Conservation (phyloP, 1,140 invertebrate species). For the Stegodyphus mimosarum region DNA sequence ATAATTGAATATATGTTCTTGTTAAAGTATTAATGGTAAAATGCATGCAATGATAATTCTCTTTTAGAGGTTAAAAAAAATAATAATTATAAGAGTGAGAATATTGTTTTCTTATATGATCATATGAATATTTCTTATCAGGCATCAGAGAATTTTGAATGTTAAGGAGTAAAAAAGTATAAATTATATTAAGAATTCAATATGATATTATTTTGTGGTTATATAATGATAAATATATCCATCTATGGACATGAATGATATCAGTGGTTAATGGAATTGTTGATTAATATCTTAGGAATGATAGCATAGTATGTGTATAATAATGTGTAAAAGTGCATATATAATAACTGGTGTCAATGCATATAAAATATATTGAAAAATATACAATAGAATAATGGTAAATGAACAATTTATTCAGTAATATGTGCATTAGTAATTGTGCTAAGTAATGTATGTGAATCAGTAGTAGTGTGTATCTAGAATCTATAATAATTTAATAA, state of each 20-base stretch:
- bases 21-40: too few species aligned
- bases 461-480: background rate
- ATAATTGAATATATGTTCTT: too few species aligned
- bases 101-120: too few species aligned
- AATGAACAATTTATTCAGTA: background rate
- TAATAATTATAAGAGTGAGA: too few species aligned
- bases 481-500: background rate
- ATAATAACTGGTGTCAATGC: background rate
- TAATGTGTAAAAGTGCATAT: background rate
- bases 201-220: too few species aligned
- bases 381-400: background rate
- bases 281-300: background rate
- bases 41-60: too few species aligned
- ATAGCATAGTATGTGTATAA: background rate
- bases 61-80: too few species aligned
- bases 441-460: background rate
- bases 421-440: background rate
- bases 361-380: background rate
- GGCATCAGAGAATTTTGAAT: too few species aligned
- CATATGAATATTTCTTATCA: too few species aligned
- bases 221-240: too few species aligned
- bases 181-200: too few species aligned
- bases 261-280: background rate
- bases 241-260: background rate
- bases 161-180: too few species aligned